Evolutionary conservation across 2,797 vertebrate genomes (phyloP), one percentile per base, ranked within the genome.

Genomic region (Natrix natrix): DNA sequence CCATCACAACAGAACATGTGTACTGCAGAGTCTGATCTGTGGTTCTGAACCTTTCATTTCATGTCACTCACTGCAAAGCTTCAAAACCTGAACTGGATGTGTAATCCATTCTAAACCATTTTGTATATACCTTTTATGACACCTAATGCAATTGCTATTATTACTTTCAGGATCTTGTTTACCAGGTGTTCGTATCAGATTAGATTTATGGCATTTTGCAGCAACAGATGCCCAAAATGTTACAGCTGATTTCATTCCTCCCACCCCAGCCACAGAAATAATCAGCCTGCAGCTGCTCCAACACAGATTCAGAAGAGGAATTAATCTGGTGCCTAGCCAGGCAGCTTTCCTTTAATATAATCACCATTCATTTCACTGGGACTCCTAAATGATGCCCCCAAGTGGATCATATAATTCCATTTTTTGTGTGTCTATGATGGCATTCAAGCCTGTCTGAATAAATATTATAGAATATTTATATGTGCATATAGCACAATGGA

Each of bases 121-220:
- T 92, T 90, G 17, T 91, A 66, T 78, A 52, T 56, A 63, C 86
- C 90, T 92, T 26, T 55, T 22, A 63, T 83, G 89, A 5, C 89
- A 94, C 63, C 66, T 89, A 91, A 91, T 87, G 59, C 26, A 16
- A 90, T 63, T 63, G 56, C 22, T 89, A 17, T 78, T 88, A 88
- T 90, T 88, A 88, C 66, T 92, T 90, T 88, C 48, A 57, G 55
- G 86, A 56, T 56, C 91, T 91, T 92, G 93, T 88, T 92, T 91
- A 91, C 57, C 66, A 88, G 66, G 66, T 92, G 66, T 24, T 88
- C 37, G 3, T 56, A 28, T 94, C 48, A 86, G 86, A 91, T 91
- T 92, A 83, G 86, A 94, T 94, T 91, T 88, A 89, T 92, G 55
- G 48, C 52, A 66, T 91, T 92, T 94, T 91, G 66, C 86, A 57